Conservation (phyloP, 2,113 vertebrate species). For the Miniopterus natalensis region DNA sequence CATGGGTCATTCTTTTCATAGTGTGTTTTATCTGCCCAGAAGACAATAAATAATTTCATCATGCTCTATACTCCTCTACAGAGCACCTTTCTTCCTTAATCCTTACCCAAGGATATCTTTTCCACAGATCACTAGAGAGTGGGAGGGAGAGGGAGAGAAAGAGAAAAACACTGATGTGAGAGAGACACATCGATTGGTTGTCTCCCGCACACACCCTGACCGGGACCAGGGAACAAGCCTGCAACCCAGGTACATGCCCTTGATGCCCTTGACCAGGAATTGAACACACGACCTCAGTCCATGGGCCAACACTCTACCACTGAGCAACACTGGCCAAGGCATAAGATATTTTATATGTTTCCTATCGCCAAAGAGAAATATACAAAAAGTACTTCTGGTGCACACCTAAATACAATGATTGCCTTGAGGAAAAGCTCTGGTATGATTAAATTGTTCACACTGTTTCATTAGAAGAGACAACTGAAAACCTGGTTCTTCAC, state of each 20-base stretch:
- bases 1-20: background rate
- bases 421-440: background rate
- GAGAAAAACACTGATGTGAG: no score
- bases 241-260: no score
- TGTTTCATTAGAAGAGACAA: background rate
- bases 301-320: no score
- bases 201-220: no score
- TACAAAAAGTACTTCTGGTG: background rate
- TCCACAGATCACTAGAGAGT: no score
- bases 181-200: no score
- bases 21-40: background rate
- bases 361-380: background rate
- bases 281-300: no score
- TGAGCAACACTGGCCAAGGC: no score
- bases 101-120: no score
- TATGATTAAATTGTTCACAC: background rate
- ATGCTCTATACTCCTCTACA: background rate
- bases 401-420: background rate
- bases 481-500: background rate
- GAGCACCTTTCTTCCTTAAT: background rate
- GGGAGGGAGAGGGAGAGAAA: no score
- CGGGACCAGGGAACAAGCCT: no score
- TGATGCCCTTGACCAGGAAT: no score
- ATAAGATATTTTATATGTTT: background rate
- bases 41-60: background rate